Base-by-base conservation (phyloP, 2,888 invertebrate genomes). In the Eugnorisma glareosa region DNA sequence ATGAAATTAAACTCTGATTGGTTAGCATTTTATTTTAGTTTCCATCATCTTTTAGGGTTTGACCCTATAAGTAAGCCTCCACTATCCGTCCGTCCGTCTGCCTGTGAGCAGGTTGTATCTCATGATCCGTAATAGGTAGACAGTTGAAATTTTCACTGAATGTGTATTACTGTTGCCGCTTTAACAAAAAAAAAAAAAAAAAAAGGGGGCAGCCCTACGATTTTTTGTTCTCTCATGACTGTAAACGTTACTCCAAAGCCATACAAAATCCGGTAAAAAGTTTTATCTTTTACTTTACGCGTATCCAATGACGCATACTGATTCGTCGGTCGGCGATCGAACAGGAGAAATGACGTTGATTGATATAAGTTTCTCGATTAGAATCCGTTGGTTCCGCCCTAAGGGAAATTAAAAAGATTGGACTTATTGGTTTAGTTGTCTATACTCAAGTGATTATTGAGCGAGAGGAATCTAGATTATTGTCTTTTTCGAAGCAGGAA, bases 361-460 rank as follows among this genome's bases (percentile, higher is more conserved):
- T 71, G 79, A 77, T 78, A 70, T 71, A 67, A 77, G 70, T 81
- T 67, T 61, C 54, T 48, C 40, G 80, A 81, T 83, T 70, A 70
- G 45, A 77, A 70, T 83, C 67, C 15, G 15, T 72, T 63, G 40
- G 35, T 15, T 31, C 24, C 35, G 66, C 61, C 67, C 40, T 70
- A 35, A 35, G 35, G 61, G 45, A 81, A 83, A 83, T 81, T 48
- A 67, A 67, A 70, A 70, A n/a, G 24, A 70, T 70, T 70, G 54
- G 54, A 63, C 37, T 61, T 43, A 15, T 35, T 77, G 28, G 37
- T 28, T 75, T 57, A 35, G 28, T 35, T 77, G 10, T 18, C 15
- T 15, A 0, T 64, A 63, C n/a, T 37, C 15, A 35, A 13, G n/a
- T 51, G 10, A 45, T 24, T 28, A 31, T 18, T 35, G 21, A 51